Conservation (phyloP, 2,113 vertebrate genomes). For the Puma concolor region DNA sequence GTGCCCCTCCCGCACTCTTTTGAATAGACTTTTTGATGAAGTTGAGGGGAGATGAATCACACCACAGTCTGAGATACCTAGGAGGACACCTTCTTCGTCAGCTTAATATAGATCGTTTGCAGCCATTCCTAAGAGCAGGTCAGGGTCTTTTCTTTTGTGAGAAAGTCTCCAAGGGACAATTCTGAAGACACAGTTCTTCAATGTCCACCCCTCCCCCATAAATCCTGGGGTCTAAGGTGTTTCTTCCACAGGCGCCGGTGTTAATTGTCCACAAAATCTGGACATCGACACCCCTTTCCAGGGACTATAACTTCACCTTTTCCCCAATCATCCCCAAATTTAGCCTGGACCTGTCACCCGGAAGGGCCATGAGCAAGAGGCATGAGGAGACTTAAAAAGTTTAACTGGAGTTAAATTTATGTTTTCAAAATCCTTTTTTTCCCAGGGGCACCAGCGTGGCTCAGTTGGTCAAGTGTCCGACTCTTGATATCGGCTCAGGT, state of each 20-base stretch:
- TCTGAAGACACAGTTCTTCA: not conserved
- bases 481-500: no score
- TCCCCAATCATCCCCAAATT: not conserved
- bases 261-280: not conserved
- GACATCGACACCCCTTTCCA: not conserved
- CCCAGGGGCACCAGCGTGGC: no score
- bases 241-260: not conserved
- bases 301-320: not conserved
- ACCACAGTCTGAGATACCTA: not conserved
- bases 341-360: not conserved
- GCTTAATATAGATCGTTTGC: not conserved
- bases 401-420: not conserved
- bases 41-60: not conserved
- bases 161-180: not conserved
- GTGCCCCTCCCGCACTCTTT: not conserved
- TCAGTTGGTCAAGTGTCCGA: no score
- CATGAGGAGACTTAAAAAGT: not conserved
- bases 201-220: rapidly evolving
- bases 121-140: not conserved
- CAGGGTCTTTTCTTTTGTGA: not conserved
- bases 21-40: not conserved
- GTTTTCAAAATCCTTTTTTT: not conserved
- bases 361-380: not conserved
- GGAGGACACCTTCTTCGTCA: not conserved
- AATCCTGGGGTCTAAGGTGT: not conserved